Conservation (phyloP, 2,888 invertebrate genomes). For the Drosophila mulleri region DNA sequence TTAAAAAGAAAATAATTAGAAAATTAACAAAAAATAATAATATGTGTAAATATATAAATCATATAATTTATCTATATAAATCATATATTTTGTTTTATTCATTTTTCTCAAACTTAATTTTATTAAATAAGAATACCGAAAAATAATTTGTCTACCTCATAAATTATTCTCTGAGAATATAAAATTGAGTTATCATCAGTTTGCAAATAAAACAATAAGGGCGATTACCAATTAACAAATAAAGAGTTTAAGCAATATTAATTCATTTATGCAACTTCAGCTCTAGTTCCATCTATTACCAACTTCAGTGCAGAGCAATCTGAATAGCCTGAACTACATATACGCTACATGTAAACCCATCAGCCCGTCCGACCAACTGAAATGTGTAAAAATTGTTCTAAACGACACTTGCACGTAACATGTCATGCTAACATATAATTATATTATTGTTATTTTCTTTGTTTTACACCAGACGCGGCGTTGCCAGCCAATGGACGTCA, state of each 20-base stretch:
- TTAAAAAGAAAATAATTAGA: too few relatives aligned
- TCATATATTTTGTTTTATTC: too few relatives aligned
- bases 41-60: too few relatives aligned
- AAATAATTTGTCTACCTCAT: too few relatives aligned
- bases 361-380: not conserved
- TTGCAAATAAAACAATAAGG: too few relatives aligned
- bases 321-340: not conserved
- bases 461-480: conserved; percentile 44
- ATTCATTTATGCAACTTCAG: not conserved
- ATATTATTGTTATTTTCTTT: conserved; percentile 66
- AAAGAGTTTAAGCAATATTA: not conserved
- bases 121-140: too few relatives aligned
- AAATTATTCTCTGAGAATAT: too few relatives aligned
- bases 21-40: too few relatives aligned
- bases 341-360: not conserved
- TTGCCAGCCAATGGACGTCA: conserved; percentile 10
- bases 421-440: conserved; percentile 74
- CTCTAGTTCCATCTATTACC: not conserved
- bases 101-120: too few relatives aligned
- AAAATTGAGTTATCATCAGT: too few relatives aligned
- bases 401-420: conserved; percentile 71
- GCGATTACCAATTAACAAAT: too few relatives aligned
- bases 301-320: not conserved
- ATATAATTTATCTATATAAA: too few relatives aligned
- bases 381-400: conserved; percentile 64